Evolutionary conservation across 2,888 invertebrate species (phyloP).

Genomic region (Digitonthophagus gazella): DNA sequence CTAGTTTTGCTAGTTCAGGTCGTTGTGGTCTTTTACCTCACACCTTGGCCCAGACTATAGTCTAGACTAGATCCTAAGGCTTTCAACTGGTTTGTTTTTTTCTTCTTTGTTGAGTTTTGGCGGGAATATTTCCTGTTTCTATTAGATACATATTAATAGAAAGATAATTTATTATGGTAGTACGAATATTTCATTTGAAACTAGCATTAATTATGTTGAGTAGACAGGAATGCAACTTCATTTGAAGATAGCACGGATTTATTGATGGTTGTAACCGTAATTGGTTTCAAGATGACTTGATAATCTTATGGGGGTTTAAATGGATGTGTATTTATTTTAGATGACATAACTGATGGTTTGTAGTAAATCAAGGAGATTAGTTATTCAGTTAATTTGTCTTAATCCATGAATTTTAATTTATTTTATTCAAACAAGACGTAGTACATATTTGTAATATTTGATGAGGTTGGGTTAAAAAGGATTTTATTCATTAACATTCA

Average conservation of each 20-base stretch:
- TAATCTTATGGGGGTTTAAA: neutral
- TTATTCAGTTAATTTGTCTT: neutral
- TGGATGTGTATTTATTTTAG: neutral
- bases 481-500: too few relatives aligned
- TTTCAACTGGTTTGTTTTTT: neutral
- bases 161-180: neutral
- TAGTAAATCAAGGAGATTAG: neutral
- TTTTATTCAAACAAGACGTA: too few relatives aligned
- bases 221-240: neutral
- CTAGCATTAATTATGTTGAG: neutral
- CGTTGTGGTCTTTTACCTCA: neutral
- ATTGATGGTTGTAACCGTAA: neutral
- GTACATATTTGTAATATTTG: too few relatives aligned
- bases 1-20: neutral
- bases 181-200: neutral
- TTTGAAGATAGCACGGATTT: neutral
- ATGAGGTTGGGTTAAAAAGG: too few relatives aligned
- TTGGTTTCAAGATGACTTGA: neutral
- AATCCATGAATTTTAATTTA: neutral
- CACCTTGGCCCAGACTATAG: neutral
- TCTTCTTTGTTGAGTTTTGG: neutral
- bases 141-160: neutral
- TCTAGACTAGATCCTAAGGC: neutral
- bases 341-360: neutral
- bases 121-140: neutral